These are phyloP conservation scores for Paramacrobiotus metropolitanus DNA, from an alignment of 1,140 invertebrate species.

Conservation along the genomic window DNA sequence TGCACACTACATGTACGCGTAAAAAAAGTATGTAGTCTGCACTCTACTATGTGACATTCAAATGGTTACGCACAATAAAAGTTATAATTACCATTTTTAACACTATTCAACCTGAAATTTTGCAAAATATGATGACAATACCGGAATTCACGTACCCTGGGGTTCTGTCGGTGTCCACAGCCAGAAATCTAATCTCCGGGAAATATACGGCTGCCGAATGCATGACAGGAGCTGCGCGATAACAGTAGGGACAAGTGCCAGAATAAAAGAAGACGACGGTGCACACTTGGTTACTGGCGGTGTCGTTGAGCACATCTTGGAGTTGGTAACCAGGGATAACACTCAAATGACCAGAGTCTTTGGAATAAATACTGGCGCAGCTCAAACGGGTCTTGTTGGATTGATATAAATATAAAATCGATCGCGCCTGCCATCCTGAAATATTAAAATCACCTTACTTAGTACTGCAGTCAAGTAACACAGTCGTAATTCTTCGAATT, in stretches of 20 bases:
- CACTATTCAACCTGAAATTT: no score
- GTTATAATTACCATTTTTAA: no score
- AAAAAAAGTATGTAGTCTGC: neutral
- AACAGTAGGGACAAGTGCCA: neutral
- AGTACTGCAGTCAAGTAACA: neutral
- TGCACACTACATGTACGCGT: neutral
- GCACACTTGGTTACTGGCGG: neutral
- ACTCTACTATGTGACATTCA: no score
- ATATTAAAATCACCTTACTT: neutral
- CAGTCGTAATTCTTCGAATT: no score
- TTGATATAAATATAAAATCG: neutral
- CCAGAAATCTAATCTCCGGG: neutral
- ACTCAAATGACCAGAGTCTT: neutral
- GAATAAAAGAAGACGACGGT: conserved; percentile 1
- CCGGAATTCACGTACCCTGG: conserved; percentile 1
- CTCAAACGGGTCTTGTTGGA: neutral
- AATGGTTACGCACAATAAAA: no score
- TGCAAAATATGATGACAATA: no score
- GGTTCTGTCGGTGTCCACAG: neutral
- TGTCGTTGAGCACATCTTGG: neutral
- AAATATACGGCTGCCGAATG: conserved; percentile 1
- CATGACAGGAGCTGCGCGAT: neutral
- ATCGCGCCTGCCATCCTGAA: neutral
- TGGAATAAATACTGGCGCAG: neutral
- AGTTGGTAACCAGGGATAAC: neutral